A percentile compares a stretch with the other conserved stretches of the same genome.
These are phyloP conservation scores for Rhynchopsitta pachyrhyncha DNA, from an alignment of 2,113 vertebrate genomes.

Conservation along the genomic window DNA sequence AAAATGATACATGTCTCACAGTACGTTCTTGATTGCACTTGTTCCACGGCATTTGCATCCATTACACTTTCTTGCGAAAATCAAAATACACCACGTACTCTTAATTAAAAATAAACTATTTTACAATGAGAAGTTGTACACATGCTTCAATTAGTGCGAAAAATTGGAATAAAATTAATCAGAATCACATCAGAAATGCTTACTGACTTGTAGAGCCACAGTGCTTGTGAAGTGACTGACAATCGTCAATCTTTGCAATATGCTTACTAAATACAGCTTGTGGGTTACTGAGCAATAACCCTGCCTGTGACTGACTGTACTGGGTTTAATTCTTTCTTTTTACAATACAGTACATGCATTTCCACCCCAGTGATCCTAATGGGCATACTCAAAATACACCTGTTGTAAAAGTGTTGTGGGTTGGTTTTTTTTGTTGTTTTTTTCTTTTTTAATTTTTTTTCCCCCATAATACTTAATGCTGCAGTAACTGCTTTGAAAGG, in stretches of 20 bases:
- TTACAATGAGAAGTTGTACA: constrained; percentile 47
- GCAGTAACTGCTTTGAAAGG: constrained; percentile 48
- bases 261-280: constrained; percentile 6
- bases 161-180: constrained; percentile 56
- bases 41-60: constrained; percentile 42
- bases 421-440: not conserved
- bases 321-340: constrained; percentile 6
- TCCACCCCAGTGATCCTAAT: constrained; percentile 67
- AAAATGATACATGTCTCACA: constrained; percentile 14
- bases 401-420: not conserved
- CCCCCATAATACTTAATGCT: constrained; percentile 12
- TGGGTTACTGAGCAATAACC: not conserved
- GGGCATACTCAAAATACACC: not conserved
- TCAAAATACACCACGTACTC: constrained; percentile 34
- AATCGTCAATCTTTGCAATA: not conserved
- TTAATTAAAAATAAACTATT: constrained; percentile 55
- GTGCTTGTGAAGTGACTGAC: constrained; percentile 17
- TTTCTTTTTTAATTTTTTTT: not conserved
- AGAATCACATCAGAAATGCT: constrained; percentile 36
- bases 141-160: constrained; percentile 62
- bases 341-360: constrained; percentile 81
- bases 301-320: not conserved
- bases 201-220: constrained; percentile 20
- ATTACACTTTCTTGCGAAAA: constrained; percentile 33
- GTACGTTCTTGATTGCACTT: constrained; percentile 46